phyloP scores from a whole-genome alignment of 2,888 invertebrate genomes.

The Podotricha telesiphe region DNA sequence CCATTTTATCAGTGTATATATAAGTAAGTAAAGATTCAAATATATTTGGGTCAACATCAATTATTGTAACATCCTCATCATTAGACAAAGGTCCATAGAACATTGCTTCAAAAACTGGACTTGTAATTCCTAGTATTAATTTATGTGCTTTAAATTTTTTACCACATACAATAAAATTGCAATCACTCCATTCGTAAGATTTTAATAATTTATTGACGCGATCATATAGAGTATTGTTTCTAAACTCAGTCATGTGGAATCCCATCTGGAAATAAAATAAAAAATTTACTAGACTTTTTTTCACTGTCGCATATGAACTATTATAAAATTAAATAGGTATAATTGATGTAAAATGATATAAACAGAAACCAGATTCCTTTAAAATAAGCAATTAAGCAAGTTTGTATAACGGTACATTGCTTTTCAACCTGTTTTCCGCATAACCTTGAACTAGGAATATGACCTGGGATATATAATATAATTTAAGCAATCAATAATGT shows the following conservation, averaged over 20 bases:
- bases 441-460: constrained; percentile 62
- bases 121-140: constrained; percentile 85
- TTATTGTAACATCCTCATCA: constrained; percentile 75
- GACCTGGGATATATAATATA: constrained; percentile 48
- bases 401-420: constrained; percentile 47
- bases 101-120: constrained; percentile 88
- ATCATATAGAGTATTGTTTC: constrained; percentile 70
- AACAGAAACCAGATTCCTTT: background rate
- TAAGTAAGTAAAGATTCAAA: constrained; percentile 85
- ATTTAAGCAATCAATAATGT: background rate
- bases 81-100: constrained; percentile 85
- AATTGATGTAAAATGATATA: background rate
- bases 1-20: constrained; percentile 85
- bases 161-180: constrained; percentile 81
- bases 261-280: constrained; percentile 69
- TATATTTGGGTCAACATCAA: constrained; percentile 84
- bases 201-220: constrained; percentile 75
- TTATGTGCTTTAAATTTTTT: constrained; percentile 84
- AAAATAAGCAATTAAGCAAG: constrained; percentile 15
- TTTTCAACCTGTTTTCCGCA: constrained; percentile 46
- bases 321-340: background rate
- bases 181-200: constrained; percentile 84
- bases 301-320: background rate
- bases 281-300: background rate
- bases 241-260: constrained; percentile 58